A percentile compares a stretch with the other conserved stretches of the same genome.
phyloP scores from a whole-genome alignment of 1,140 invertebrate genomes.

The Drosophila grimshawi region DNA sequence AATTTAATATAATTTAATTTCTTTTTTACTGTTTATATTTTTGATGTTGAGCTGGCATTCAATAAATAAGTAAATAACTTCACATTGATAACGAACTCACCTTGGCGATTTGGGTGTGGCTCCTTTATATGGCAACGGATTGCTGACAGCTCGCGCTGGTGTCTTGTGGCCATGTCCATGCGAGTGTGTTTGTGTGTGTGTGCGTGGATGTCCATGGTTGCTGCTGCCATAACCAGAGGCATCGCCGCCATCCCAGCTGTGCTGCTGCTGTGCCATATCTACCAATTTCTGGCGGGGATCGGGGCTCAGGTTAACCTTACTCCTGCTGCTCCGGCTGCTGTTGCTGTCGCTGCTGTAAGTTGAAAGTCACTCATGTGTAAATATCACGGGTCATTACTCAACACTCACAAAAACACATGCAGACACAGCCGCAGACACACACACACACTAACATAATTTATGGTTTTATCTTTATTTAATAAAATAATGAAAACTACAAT shows the following conservation, averaged over 20 bases:
- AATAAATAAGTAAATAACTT: too few species aligned
- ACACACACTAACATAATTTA: constrained; percentile 68
- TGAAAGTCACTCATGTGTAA: constrained; percentile 75
- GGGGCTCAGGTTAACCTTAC: neutral
- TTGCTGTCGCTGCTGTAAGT: constrained; percentile 43
- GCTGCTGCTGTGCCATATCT: constrained; percentile 73
- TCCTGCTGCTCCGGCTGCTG: constrained; percentile 6
- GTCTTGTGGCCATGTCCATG: constrained; percentile 55
- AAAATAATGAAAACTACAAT: constrained; percentile 74
- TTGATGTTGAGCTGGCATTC: too few species aligned
- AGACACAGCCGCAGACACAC: constrained; percentile 15
- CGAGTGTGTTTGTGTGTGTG: constrained; percentile 12
- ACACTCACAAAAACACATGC: constrained; percentile 29
- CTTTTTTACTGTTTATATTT: neutral
- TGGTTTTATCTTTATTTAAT: constrained; percentile 80
- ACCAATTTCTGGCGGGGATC: constrained; percentile 12
- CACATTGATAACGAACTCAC: constrained; percentile 41
- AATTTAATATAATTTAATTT: too few species aligned
- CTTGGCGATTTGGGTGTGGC: constrained; percentile 76
- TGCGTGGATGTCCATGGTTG: constrained; percentile 39
- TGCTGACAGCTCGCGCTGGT: constrained; percentile 59
- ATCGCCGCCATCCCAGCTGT: constrained; percentile 71
- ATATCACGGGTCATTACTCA: constrained; percentile 78
- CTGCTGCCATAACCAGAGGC: constrained; percentile 14
- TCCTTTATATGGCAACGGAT: constrained; percentile 71